Percentiles rank a stretch among this genome's conserved stretches.
phyloP scores from a whole-genome alignment of 2,797 vertebrate species.

The Acanthurus tractus region DNA sequence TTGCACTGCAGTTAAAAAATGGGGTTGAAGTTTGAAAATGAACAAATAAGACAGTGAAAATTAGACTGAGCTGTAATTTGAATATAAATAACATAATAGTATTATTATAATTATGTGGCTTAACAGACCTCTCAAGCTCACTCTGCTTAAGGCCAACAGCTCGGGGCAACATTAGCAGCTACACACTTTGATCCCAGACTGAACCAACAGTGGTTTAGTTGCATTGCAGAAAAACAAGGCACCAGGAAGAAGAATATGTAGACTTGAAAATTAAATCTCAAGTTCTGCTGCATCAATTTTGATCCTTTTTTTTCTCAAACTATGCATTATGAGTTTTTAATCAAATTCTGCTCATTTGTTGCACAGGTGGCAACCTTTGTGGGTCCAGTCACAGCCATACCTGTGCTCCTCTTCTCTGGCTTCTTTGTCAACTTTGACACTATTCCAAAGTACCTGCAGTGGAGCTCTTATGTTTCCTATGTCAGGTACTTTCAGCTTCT shows the following conservation, averaged over 20 bases:
- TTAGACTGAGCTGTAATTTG: too few species aligned
- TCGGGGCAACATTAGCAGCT: background rate
- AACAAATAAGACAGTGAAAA: too few species aligned
- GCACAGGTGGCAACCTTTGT: conserved; percentile 96
- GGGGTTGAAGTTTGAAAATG: too few species aligned
- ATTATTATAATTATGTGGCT: too few species aligned
- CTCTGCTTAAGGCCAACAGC: background rate
- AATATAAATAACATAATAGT: too few species aligned
- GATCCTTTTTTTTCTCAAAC: background rate
- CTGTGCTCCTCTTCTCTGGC: conserved; percentile 97
- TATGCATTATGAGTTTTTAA: background rate
- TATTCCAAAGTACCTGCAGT: conserved; percentile 97
- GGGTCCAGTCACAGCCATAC: conserved; percentile 96
- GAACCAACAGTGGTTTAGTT: background rate
- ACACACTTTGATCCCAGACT: background rate
- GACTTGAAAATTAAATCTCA: background rate
- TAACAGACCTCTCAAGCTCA: too few species aligned
- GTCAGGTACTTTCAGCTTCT: conserved; percentile 88
- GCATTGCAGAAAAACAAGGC: background rate
- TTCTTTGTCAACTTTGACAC: conserved; percentile 99
- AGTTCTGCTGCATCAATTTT: background rate
- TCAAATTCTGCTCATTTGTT: conserved; percentile 17
- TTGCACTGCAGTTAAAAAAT: too few species aligned
- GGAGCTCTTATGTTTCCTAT: conserved; percentile 98
- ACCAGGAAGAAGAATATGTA: background rate